phyloP scores from a whole-genome alignment of 1,140 invertebrate species.

The Whitmania pigra region DNA sequence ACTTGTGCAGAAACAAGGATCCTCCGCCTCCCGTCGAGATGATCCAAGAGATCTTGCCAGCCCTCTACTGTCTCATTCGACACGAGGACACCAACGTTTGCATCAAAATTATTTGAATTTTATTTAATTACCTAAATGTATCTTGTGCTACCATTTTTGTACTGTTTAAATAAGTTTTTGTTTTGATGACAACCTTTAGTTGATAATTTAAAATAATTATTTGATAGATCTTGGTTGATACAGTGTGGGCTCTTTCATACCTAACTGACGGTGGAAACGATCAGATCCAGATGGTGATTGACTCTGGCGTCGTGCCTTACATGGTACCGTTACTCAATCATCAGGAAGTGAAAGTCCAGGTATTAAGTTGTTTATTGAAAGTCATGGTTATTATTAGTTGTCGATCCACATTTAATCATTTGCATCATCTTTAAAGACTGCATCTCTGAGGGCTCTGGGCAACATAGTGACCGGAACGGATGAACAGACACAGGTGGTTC shows the following conservation, averaged over 20 bases:
- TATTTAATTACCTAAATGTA: no score
- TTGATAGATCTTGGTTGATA: conserved; percentile 83
- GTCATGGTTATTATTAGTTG: neutral
- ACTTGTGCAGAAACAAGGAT: conserved; percentile 44
- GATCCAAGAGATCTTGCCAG: conserved; percentile 83
- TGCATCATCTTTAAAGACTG: conserved; percentile 56
- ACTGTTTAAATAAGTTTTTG: no score
- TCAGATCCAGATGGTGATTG: conserved; percentile 97
- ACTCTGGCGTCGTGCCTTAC: conserved; percentile 82
- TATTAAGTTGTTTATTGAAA: conserved; percentile 20
- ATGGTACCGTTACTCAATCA: conserved; percentile 87
- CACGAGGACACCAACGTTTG: conserved; percentile 87
- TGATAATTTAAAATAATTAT: no score
- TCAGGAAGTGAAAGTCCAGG: conserved; percentile 77
- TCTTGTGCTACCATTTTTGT: no score
- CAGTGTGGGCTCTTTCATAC: conserved; percentile 97
- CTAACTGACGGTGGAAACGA: conserved; percentile 95
- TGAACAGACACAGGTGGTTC: conserved; percentile 88
- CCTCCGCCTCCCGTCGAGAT: conserved; percentile 48
- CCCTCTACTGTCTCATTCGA: conserved; percentile 81
- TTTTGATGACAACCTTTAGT: no score
- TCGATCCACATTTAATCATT: neutral
- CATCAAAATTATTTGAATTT: conserved; percentile 28
- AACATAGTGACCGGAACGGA: conserved; percentile 99
- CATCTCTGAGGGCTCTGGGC: conserved; percentile 85